Evolutionary conservation across 2,113 vertebrate species (phyloP).

Genomic region (Mola mola): DNA sequence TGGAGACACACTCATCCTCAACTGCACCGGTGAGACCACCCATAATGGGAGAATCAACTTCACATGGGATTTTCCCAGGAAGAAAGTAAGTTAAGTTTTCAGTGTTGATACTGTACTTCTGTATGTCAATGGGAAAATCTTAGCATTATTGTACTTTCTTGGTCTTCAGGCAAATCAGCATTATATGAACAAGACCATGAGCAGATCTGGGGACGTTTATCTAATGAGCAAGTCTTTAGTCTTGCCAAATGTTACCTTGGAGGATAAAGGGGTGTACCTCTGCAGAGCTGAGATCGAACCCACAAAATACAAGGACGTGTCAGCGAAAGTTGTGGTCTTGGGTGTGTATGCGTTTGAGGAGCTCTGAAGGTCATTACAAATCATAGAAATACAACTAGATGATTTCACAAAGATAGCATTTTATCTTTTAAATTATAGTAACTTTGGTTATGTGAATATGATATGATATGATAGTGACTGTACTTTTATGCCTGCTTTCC

Average conservation of each 20-base stretch:
- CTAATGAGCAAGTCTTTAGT: constrained; percentile 66
- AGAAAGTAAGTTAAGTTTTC: constrained; percentile 59
- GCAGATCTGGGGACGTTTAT: fast-evolving
- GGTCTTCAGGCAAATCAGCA: constrained; percentile 60
- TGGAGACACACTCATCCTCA: constrained; percentile 83
- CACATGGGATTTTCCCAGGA: constrained; percentile 77
- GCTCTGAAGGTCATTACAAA: neutral
- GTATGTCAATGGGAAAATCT: neutral
- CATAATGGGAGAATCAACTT: constrained; percentile 81
- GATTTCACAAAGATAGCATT: neutral
- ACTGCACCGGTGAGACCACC: constrained; percentile 83
- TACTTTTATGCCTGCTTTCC: neutral
- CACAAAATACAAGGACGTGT: neutral
- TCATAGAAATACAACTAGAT: neutral
- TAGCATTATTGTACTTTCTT: constrained; percentile 5
- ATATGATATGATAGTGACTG: neutral
- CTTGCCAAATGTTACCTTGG: constrained; percentile 82
- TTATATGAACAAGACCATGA: neutral
- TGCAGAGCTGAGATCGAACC: constrained; percentile 74
- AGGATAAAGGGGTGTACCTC: constrained; percentile 81
- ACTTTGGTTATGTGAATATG: too few species aligned
- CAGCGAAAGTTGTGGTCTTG: constrained; percentile 75
- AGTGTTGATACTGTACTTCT: neutral
- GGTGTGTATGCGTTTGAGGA: constrained; percentile 75
- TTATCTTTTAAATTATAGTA: too few species aligned